These are phyloP conservation scores for Amphiprion percula DNA, from an alignment of 2,113 vertebrate genomes.

Conservation along the genomic window DNA sequence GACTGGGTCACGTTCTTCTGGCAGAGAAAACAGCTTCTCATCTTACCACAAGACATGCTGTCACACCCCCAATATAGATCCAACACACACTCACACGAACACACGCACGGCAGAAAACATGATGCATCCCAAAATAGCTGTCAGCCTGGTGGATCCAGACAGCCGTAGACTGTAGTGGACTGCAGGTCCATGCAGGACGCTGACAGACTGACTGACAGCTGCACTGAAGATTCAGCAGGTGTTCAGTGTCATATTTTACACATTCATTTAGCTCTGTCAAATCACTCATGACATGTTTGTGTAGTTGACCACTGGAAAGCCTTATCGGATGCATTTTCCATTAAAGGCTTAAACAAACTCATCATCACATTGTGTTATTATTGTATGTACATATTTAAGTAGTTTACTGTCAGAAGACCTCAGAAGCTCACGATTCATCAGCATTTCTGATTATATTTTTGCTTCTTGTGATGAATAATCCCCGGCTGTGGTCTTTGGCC, in stretches of 20 bases:
- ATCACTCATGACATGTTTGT: neutral
- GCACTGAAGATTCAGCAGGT: slow-evolving; percentile 28
- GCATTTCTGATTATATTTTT: neutral
- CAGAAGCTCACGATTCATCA: neutral
- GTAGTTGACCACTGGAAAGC: neutral
- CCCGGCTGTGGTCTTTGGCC: neutral
- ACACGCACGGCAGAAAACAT: slow-evolving; percentile 8
- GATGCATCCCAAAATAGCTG: slow-evolving; percentile 38
- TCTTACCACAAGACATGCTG: slow-evolving; percentile 42
- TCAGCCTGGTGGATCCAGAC: slow-evolving; percentile 14
- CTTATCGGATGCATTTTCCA: neutral
- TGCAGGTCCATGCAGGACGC: slow-evolving; percentile 5
- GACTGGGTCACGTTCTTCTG: slow-evolving; percentile 44
- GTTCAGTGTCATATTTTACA: slow-evolving; percentile 3
- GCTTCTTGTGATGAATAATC: neutral
- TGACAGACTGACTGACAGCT: slow-evolving; percentile 26
- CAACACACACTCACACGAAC: slow-evolving; percentile 14
- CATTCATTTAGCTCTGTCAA: slow-evolving; percentile 3
- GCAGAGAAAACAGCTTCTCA: slow-evolving; percentile 48
- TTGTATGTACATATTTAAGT: too few species aligned
- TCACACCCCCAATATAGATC: slow-evolving; percentile 46
- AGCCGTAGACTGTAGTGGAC: neutral
- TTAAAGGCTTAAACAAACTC: neutral
- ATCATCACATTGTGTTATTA: neutral
- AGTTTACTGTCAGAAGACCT: neutral